phyloP scores from a whole-genome alignment of 2,888 invertebrate genomes.

The Ceramica pisi region DNA sequence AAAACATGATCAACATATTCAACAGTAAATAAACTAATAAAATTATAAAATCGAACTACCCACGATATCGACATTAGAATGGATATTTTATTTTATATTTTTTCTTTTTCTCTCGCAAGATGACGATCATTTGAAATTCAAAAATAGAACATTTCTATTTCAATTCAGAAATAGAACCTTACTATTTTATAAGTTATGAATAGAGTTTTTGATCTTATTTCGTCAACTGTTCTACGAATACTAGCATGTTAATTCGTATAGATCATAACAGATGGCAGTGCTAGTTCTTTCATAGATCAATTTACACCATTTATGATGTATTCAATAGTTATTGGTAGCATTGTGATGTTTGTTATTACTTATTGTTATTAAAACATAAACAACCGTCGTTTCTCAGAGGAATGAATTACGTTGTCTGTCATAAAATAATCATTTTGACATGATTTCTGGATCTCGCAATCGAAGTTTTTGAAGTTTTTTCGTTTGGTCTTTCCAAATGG shows the following conservation, averaged over 20 bases:
- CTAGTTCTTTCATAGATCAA: background rate
- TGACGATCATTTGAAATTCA: constrained; percentile 31
- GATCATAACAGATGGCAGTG: constrained; percentile 58
- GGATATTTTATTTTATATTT: background rate
- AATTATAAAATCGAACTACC: constrained; percentile 31
- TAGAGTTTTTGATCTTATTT: background rate
- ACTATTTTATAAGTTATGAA: constrained; percentile 8
- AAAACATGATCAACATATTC: background rate
- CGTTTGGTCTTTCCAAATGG: constrained; percentile 27
- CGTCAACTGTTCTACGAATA: background rate
- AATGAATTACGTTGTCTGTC: background rate
- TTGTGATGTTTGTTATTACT: background rate
- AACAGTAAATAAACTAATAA: constrained; percentile 1
- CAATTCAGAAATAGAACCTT: constrained; percentile 14
- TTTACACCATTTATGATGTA: background rate
- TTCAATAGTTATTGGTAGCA: background rate
- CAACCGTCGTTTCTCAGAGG: background rate
- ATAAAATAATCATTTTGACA: background rate
- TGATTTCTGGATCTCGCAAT: constrained; percentile 76
- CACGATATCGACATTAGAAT: constrained; percentile 3
- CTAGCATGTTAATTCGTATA: constrained; percentile 7
- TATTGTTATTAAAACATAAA: background rate
- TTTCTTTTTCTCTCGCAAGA: constrained; percentile 27
- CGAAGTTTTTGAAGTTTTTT: constrained; percentile 57
- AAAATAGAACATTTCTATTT: constrained; percentile 16